A percentile compares a stretch with the other conserved stretches of the same genome.
phyloP scores from a whole-genome alignment of 2,797 vertebrate genomes.

The Lepilemur septentrionalis region DNA sequence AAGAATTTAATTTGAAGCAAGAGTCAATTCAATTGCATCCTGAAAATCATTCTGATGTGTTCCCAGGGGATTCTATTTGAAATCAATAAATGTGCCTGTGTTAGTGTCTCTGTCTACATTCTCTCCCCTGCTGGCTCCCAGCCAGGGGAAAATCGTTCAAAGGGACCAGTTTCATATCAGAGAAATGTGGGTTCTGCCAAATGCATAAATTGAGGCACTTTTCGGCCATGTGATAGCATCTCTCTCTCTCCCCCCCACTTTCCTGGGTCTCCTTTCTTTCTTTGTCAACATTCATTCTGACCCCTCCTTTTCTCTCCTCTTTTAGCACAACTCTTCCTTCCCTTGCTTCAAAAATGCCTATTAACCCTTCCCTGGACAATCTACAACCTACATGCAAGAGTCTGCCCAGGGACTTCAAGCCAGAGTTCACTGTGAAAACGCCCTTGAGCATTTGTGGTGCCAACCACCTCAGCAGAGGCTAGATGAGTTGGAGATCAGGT shows the following conservation, averaged over 20 bases:
- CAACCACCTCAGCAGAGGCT: not conserved
- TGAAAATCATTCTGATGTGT: slow-evolving; percentile 53
- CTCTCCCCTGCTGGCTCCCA: not conserved
- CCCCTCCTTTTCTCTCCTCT: not conserved
- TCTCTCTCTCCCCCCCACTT: not conserved
- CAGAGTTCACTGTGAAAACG: not conserved
- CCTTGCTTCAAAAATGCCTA: slow-evolving; percentile 51
- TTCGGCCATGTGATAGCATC: not conserved
- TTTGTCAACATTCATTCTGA: not conserved
- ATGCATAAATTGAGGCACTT: slow-evolving; percentile 33
- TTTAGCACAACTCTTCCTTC: not conserved
- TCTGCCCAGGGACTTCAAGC: not conserved
- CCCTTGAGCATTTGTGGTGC: not conserved
- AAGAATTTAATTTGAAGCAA: slow-evolving; percentile 74
- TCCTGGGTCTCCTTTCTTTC: not conserved
- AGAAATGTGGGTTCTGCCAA: slow-evolving; percentile 34
- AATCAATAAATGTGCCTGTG: slow-evolving; percentile 36
- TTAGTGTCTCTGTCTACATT: not conserved
- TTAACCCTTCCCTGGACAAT: slow-evolving; percentile 54
- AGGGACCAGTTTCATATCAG: slow-evolving; percentile 50
- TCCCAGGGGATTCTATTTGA: slow-evolving; percentile 61
- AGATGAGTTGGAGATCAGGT: not conserved
- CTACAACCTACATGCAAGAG: slow-evolving; percentile 60
- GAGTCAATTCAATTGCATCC: slow-evolving; percentile 63
- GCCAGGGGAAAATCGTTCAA: slow-evolving; percentile 29